Evolutionary conservation across 2,888 invertebrate genomes (phyloP), one percentile per base, ranked within the genome.

Genomic region (Eristalis pertinax): DNA sequence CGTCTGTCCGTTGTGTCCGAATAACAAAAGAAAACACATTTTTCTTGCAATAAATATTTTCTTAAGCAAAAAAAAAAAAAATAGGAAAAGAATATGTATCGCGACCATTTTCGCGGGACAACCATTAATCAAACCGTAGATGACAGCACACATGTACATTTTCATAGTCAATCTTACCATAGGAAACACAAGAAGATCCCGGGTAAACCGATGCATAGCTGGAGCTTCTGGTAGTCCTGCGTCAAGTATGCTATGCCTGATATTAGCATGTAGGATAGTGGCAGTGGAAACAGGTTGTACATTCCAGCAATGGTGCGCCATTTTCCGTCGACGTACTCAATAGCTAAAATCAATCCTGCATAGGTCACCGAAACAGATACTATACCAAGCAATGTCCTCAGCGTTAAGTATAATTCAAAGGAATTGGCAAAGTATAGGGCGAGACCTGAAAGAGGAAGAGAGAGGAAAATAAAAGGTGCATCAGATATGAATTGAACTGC

Each of bases 321-420:
- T 89, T 96, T 95, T 2, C 96, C 96, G 58, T 96, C 96, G 4
- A 97, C 96, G 76, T 96, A 93, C 92, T 97, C 97, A 89, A 97
- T 96, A 50, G 96, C 95, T 43, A 97, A 93, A 7, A 97, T 97
- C 90, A 97, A 96, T 32, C 96, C 96, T 56, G 96, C 96, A 92
- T 97, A 96, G 29, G 97, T 97, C 67, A 97, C 96, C 22, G 97
- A 96, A n/a, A 97, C 96, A 0, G 96, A 96, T 15, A 96, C 96
- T 89, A 96, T 95, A 0, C 97, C 97, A 91, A 96, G 94, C 3
- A 96, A 90, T 4, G 96, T 95, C 63, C 97, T 94, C 62, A 97
- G 94, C 0, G 95, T 92, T 64, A 96, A 94, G 92, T 96, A 97
- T 88, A 96, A 94, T 89, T 95, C 93, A 92, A 95, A 96, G 89